These are phyloP conservation scores for Epizoanthus scotinus DNA, from an alignment of 92 coral and sea anemone species.

Conservation along the genomic window DNA sequence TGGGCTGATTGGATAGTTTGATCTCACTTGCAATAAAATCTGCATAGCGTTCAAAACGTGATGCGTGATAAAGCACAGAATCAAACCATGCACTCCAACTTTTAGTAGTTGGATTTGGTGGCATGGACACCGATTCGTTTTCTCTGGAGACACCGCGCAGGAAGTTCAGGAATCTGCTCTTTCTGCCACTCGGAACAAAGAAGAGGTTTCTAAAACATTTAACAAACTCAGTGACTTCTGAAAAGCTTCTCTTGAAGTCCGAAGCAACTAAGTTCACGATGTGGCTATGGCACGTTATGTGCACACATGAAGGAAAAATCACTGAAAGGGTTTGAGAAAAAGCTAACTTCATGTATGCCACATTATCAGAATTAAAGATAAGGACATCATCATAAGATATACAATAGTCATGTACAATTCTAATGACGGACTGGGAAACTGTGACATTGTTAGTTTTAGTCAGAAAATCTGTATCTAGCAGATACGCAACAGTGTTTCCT, in stretches of 20 bases:
- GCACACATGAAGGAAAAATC: too few relatives aligned
- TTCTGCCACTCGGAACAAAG: constrained; percentile 45
- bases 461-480: too few relatives aligned
- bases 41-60: not conserved
- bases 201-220: constrained; percentile 44
- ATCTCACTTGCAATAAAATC: constrained; percentile 27
- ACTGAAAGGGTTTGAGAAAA: too few relatives aligned
- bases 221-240: constrained; percentile 33
- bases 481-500: too few relatives aligned
- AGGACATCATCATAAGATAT: too few relatives aligned
- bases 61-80: constrained; percentile 30
- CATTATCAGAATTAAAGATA: too few relatives aligned
- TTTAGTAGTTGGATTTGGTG: constrained; percentile 41
- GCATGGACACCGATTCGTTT: constrained; percentile 38
- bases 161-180: constrained; percentile 49
- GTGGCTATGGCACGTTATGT: constrained; percentile 41
- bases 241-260: constrained; percentile 35
- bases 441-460: too few relatives aligned
- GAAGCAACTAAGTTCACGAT: constrained; percentile 34
- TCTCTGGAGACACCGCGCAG: constrained; percentile 18
- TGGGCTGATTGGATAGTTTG: constrained; percentile 16
- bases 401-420: too few relatives aligned
- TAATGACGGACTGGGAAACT: too few relatives aligned
- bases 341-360: too few relatives aligned
- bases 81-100: constrained; percentile 50